These are phyloP conservation scores for Aegypius monachus DNA, from an alignment of 2,113 vertebrate genomes.

Conservation along the genomic window DNA sequence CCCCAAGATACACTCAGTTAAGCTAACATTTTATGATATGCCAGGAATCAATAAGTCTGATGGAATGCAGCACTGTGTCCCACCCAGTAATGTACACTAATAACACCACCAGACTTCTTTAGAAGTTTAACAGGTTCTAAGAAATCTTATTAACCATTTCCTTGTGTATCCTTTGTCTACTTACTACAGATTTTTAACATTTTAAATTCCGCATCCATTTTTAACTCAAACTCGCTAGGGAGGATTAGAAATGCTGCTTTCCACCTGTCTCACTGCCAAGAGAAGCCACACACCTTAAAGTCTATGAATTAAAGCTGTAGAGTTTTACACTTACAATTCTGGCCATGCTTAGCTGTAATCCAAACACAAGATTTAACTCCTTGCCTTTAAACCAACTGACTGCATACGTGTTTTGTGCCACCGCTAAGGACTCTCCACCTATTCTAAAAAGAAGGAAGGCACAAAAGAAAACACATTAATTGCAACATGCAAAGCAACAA, in stretches of 20 bases:
- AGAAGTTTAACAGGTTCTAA: background rate
- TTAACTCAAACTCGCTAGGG: too few relatives aligned
- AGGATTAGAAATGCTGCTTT: background rate
- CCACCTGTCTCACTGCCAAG: background rate
- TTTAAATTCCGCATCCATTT: background rate
- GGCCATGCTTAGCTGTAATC: constrained; percentile 96
- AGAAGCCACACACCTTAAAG: background rate
- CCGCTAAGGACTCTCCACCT: constrained; percentile 94
- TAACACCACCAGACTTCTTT: background rate
- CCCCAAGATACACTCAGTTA: background rate
- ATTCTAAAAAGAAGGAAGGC: constrained; percentile 72
- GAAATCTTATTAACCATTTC: background rate
- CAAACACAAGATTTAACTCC: constrained; percentile 95
- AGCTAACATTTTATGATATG: background rate
- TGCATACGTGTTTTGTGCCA: constrained; percentile 96
- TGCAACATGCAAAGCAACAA: background rate
- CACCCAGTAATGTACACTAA: background rate
- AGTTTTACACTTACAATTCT: constrained; percentile 82
- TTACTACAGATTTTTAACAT: too few relatives aligned
- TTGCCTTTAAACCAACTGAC: constrained; percentile 99
- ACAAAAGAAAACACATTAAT: fast-evolving
- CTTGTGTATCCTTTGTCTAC: background rate
- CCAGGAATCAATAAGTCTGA: background rate
- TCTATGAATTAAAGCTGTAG: background rate
- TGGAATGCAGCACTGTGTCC: background rate